Evolutionary conservation across 2,113 vertebrate species (phyloP), one percentile per base, ranked within the genome.

Genomic region (Raja brachyura): DNA sequence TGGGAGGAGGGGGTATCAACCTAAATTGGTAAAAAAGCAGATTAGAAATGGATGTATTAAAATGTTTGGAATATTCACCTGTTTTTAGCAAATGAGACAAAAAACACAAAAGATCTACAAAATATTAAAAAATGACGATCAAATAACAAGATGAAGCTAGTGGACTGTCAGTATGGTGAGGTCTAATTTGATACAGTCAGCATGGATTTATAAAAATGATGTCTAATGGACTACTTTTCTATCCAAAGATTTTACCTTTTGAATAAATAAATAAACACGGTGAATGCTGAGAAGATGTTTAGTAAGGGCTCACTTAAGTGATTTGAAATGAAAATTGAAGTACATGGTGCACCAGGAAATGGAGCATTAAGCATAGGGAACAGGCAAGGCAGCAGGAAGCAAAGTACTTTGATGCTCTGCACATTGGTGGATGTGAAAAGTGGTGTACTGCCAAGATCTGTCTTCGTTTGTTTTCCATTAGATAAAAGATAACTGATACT

Each of bases 261-360:
- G 75, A 1, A 33, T 33, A 31, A 59, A 18, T 33, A 31, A 63
- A 31, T 6, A 5, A 86, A 61, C 33, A 16, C 61, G 25, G 56
- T 86, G 56, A 63, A n/a, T n/a, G 11, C 56, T 85, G 48, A 85
- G 54, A 79, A 79, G 77, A 85, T 85, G 22, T 85, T 59, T 85
- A 10, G 9, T 85, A 85, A 81, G 39, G 48, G 54, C 7, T 22
- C 79, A 83, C 48, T 20, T 56, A 83, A 83, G 48, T 56, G 81
- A 28, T 25, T 14, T 28, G 54, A 13, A 85, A 85, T 59, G 48
- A 85, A 83, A 85, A 85, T 54, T n/a, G 81, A 85, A 79, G 13
- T 16, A 79, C 13, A 4, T 79, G 25, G 22, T 85, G 28, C 81
- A 59, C 16, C 16, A 39, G 16, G 39, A 83, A 63, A 63, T 63